Evolutionary conservation across 2,797 vertebrate species (phyloP).

Genomic region (Platyrinchus mystaceus): DNA sequence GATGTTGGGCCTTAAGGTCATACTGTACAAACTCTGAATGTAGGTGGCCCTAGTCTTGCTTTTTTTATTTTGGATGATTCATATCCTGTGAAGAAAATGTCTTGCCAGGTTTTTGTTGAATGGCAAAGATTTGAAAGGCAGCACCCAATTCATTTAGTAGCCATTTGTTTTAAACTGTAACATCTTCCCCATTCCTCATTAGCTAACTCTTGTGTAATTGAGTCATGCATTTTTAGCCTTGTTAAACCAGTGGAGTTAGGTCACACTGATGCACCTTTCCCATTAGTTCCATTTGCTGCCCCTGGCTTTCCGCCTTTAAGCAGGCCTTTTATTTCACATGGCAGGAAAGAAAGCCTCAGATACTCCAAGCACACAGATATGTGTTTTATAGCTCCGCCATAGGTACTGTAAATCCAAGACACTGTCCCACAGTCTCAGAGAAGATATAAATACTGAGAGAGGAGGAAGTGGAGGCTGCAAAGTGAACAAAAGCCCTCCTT

Average conservation of each 20-base stretch:
- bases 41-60: constrained; percentile 80
- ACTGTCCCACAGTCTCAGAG: constrained; percentile 13
- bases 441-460: constrained; percentile 12
- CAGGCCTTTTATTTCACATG: constrained; percentile 28
- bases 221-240: constrained; percentile 79
- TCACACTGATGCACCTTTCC: constrained; percentile 65
- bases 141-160: constrained; percentile 77
- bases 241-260: constrained; percentile 73
- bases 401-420: constrained; percentile 23
- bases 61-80: constrained; percentile 79
- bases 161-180: constrained; percentile 83
- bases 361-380: background rate
- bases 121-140: constrained; percentile 75
- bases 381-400: constrained; percentile 29
- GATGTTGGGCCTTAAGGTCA: constrained; percentile 81
- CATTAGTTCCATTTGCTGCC: constrained; percentile 60
- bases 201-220: constrained; percentile 84
- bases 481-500: constrained; percentile 34
- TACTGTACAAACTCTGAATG: constrained; percentile 83
- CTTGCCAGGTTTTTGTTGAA: constrained; percentile 80
- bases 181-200: constrained; percentile 77
- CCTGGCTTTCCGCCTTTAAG: background rate
- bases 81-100: constrained; percentile 80
- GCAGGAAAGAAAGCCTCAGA: constrained; percentile 8
- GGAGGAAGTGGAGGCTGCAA: constrained; percentile 8